phyloP scores from a whole-genome alignment of 2,888 invertebrate species.

The Tipula confusa region DNA sequence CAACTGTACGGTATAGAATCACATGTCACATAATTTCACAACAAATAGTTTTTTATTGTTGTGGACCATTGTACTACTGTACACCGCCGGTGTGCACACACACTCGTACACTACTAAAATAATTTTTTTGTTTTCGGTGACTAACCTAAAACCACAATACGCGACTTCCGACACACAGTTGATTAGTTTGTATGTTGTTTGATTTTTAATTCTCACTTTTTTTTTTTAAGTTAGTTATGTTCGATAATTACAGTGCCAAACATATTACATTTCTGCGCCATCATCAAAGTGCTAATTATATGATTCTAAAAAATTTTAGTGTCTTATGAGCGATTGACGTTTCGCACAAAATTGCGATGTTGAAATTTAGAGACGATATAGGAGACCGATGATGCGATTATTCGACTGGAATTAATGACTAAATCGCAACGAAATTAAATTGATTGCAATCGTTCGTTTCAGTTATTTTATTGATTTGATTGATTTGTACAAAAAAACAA shows the following conservation, averaged over 20 bases:
- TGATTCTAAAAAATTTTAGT: background rate
- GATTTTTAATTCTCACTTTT: constrained; percentile 20
- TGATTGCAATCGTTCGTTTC: background rate
- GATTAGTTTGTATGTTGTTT: constrained; percentile 16
- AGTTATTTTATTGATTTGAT: background rate
- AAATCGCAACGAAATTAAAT: background rate
- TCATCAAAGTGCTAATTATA: background rate
- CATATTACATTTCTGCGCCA: background rate
- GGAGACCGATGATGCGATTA: too few relatives aligned
- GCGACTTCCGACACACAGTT: constrained; percentile 3
- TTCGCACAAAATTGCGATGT: background rate
- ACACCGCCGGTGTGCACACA: too few relatives aligned
- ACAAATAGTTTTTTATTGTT: background rate
- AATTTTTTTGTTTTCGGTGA: background rate
- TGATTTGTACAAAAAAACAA: background rate
- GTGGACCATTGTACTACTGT: constrained; percentile 15
- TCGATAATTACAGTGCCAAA: background rate
- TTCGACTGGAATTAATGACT: background rate
- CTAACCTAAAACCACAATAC: background rate
- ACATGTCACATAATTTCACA: background rate
- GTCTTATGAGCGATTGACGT: background rate
- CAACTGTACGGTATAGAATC: background rate
- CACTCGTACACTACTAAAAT: background rate
- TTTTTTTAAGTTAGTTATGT: background rate
- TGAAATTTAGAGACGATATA: background rate